phyloP scores from a whole-genome alignment of 1,140 invertebrate genomes.

The Lordiphosa mommai region DNA sequence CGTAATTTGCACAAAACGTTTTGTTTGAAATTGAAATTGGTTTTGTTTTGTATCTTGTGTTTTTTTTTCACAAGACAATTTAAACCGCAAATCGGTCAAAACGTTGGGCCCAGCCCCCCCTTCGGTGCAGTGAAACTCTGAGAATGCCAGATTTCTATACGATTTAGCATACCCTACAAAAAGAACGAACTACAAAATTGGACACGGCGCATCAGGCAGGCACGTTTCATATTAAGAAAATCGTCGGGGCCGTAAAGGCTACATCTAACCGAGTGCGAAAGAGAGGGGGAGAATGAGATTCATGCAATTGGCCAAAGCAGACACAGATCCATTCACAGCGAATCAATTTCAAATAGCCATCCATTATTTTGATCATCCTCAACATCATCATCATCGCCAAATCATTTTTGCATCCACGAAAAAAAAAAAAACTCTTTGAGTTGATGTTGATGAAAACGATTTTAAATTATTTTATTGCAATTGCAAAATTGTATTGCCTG shows the following conservation, averaged over 20 bases:
- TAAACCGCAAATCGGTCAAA: constrained; percentile 64
- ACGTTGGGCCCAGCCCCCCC: constrained; percentile 40
- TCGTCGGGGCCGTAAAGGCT: constrained; percentile 43
- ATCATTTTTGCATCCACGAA: constrained; percentile 50
- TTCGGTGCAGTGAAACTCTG: constrained; percentile 24
- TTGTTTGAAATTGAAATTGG: constrained; percentile 76
- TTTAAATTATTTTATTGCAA: constrained; percentile 79
- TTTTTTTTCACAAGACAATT: constrained; percentile 47
- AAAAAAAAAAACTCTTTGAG: constrained; percentile 57
- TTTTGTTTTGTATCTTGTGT: constrained; percentile 42
- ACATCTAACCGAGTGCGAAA: not conserved
- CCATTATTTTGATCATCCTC: constrained; percentile 58
- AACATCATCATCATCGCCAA: constrained; percentile 54
- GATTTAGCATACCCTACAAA: constrained; percentile 71
- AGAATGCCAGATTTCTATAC: constrained; percentile 39
- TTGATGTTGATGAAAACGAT: constrained; percentile 77
- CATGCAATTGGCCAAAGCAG: constrained; percentile 52
- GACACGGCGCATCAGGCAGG: constrained; percentile 66
- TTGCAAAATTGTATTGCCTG: constrained; percentile 68
- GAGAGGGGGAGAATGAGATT: not conserved
- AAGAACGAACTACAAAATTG: constrained; percentile 71
- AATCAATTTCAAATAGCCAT: constrained; percentile 74
- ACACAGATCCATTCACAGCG: constrained; percentile 52
- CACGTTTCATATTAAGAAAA: constrained; percentile 76
- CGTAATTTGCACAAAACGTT: constrained; percentile 69